phyloP scores from a whole-genome alignment of 2,888 invertebrate species.

The Polymixis flavicincta region DNA sequence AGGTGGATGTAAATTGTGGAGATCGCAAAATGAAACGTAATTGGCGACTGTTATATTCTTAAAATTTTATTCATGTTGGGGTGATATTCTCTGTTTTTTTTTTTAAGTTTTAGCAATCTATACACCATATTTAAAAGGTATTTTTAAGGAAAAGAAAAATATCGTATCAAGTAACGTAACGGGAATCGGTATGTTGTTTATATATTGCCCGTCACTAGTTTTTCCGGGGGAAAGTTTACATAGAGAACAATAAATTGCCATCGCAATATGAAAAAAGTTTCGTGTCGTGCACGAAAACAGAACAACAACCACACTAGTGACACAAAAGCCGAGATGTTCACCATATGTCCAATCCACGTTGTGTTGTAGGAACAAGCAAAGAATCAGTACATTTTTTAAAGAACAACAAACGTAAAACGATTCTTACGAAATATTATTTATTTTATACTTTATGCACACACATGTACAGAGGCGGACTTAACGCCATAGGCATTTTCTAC shows the following conservation, averaged over 20 bases:
- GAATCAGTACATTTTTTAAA: no score
- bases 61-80: not conserved
- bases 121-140: not conserved
- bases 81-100: no score
- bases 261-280: conserved; percentile 27
- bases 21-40: not conserved
- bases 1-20: not conserved
- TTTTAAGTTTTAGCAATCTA: not conserved
- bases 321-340: not conserved
- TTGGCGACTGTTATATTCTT: not conserved
- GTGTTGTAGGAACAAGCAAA: not conserved
- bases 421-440: no score
- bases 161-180: no score
- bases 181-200: not conserved
- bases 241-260: conserved; percentile 22
- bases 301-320: conserved; percentile 14
- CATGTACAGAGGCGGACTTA: no score
- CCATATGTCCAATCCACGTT: not conserved
- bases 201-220: not conserved
- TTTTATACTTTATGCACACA: no score
- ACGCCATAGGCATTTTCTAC: no score
- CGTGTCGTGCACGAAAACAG: not conserved
- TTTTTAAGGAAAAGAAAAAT: no score
- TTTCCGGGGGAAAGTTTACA: conserved; percentile 9
- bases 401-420: not conserved